Conservation (phyloP, 2,888 invertebrate species). For the Eumerus sabulonum region DNA sequence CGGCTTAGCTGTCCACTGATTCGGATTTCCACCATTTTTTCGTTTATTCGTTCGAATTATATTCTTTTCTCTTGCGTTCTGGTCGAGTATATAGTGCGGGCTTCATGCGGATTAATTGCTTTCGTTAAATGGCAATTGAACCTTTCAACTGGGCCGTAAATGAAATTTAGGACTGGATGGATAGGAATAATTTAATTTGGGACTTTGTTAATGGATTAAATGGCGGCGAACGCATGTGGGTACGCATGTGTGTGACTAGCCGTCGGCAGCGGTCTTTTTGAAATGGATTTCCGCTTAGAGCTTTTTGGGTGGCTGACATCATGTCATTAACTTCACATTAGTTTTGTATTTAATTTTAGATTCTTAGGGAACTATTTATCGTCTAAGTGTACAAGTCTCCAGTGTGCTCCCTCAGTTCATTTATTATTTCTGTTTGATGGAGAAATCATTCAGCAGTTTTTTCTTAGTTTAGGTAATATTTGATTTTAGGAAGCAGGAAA, state of each 20-base stretch:
- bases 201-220: constrained; percentile 14
- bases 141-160: constrained; percentile 12
- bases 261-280: background rate
- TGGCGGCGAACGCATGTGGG: background rate
- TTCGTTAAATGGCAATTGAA: constrained; percentile 35
- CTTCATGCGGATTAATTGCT: constrained; percentile 50
- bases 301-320: constrained; percentile 2
- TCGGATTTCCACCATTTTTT: constrained; percentile 61
- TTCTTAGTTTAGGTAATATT: no score
- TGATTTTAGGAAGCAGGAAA: no score
- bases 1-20: constrained; percentile 63
- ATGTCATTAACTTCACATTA: constrained; percentile 34
- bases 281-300: constrained; percentile 20
- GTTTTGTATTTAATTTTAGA: background rate
- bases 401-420: constrained; percentile 16
- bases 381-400: background rate
- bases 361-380: no score
- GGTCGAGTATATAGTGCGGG: background rate
- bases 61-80: no score
- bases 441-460: no score
- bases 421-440: constrained; percentile 20
- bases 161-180: constrained; percentile 32
- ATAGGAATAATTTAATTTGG: constrained; percentile 24
- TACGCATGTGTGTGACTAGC: no score
- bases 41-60: constrained; percentile 1